Evolutionary conservation across 1,140 invertebrate species (phyloP).

Genomic region (Grapholita molesta): DNA sequence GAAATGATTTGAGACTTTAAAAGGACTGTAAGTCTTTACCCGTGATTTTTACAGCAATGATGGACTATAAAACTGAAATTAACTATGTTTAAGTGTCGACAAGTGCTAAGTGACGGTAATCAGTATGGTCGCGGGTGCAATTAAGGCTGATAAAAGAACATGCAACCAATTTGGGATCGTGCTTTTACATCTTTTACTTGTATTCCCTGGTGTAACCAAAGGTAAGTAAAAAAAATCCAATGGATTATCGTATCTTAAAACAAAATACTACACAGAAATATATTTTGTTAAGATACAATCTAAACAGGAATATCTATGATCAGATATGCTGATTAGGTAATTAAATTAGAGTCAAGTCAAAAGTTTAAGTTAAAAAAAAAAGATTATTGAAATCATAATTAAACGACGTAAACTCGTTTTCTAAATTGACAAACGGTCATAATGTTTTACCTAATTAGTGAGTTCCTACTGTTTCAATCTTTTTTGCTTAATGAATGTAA

Average conservation of each 20-base stretch:
- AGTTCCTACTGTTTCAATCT: not conserved
- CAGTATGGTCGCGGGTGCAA: conserved; percentile 61
- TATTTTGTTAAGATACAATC: too few species aligned
- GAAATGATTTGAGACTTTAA: conserved; percentile 24
- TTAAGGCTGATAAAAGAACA: conserved; percentile 64
- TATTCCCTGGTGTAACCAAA: conserved; percentile 42
- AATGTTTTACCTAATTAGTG: not conserved
- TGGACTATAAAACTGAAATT: conserved; percentile 1
- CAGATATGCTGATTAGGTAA: not conserved
- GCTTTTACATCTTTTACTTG: conserved; percentile 63
- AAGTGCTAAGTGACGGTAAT: conserved; percentile 51
- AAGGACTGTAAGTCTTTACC: not conserved
- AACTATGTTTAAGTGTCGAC: conserved; percentile 43
- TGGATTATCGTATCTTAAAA: not conserved
- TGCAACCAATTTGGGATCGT: conserved; percentile 62
- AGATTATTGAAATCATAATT: not conserved
- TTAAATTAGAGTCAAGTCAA: not conserved
- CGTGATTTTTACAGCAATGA: not conserved
- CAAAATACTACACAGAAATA: not conserved
- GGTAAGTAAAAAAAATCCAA: conserved; percentile 43
- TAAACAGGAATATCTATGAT: not conserved
- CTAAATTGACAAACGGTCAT: not conserved
- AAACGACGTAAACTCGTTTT: not conserved
- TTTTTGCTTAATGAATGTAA: too few species aligned
- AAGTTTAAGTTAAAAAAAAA: not conserved